These are phyloP conservation scores for Pica pica DNA, from an alignment of 2,113 vertebrate species.

Conservation along the genomic window DNA sequence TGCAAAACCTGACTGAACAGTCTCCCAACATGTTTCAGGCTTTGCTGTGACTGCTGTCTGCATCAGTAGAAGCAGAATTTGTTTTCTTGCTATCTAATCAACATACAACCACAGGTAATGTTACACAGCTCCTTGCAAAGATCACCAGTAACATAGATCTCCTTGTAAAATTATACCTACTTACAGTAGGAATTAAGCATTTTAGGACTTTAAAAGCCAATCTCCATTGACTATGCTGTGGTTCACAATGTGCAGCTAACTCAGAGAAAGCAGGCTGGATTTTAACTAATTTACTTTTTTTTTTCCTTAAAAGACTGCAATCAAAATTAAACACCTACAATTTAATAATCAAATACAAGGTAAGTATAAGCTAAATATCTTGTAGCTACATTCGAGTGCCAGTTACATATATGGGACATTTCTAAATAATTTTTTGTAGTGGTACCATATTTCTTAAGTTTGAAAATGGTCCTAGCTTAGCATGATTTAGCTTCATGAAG, in stretches of 20 bases:
- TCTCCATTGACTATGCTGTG: background rate
- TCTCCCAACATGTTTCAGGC: background rate
- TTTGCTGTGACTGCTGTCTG: background rate
- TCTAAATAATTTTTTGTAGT: background rate
- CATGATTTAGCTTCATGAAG: background rate
- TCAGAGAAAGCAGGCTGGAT: background rate
- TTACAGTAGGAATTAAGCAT: background rate
- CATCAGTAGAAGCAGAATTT: background rate
- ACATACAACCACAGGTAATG: background rate
- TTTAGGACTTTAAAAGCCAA: background rate
- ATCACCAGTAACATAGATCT: background rate
- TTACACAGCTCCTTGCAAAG: background rate
- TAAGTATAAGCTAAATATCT: background rate
- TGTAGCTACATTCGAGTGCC: background rate
- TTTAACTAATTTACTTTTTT: background rate
- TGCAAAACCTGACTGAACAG: background rate
- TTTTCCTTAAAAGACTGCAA: background rate
- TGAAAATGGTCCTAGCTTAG: background rate
- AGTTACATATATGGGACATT: background rate
- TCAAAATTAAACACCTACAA: background rate
- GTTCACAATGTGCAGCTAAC: background rate
- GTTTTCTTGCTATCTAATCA: background rate
- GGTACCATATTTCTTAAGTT: background rate
- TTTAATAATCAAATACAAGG: background rate
- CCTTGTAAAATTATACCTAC: background rate